Evolutionary conservation across 2,113 vertebrate species (phyloP).

Genomic region (Aldabrachelys gigantea): DNA sequence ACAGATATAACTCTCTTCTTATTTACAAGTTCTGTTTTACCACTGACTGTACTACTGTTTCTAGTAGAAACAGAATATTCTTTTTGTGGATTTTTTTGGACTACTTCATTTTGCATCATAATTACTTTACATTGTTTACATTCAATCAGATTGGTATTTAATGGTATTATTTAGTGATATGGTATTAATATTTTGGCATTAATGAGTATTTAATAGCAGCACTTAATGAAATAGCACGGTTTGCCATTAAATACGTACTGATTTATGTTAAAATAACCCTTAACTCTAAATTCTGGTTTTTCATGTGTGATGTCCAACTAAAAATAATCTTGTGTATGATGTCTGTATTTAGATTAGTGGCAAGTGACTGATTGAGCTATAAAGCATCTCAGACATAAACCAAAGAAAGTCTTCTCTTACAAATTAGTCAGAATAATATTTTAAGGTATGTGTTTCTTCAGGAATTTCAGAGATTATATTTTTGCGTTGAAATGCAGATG

Average conservation of each 20-base stretch:
- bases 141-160: not conserved
- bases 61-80: not conserved
- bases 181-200: not conserved
- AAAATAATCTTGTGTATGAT: not conserved
- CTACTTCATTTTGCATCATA: not conserved
- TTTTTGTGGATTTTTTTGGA: not conserved
- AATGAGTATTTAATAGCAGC: not conserved
- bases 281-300: not conserved
- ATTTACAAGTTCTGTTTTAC: accelerated
- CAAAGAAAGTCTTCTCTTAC: not conserved
- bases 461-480: not conserved
- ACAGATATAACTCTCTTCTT: not conserved
- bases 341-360: not conserved
- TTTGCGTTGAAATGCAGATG: not conserved
- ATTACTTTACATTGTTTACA: not conserved
- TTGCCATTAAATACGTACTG: not conserved
- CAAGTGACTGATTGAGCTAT: not conserved
- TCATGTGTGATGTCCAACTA: not conserved
- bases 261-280: not conserved
- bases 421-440: not conserved
- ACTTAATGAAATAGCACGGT: not conserved
- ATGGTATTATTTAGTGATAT: not conserved
- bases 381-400: not conserved
- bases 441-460: not conserved
- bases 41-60: not conserved